Base-by-base conservation (phyloP, 92 coral and sea anemone genomes). In the Anthopleura xanthogrammica region DNA sequence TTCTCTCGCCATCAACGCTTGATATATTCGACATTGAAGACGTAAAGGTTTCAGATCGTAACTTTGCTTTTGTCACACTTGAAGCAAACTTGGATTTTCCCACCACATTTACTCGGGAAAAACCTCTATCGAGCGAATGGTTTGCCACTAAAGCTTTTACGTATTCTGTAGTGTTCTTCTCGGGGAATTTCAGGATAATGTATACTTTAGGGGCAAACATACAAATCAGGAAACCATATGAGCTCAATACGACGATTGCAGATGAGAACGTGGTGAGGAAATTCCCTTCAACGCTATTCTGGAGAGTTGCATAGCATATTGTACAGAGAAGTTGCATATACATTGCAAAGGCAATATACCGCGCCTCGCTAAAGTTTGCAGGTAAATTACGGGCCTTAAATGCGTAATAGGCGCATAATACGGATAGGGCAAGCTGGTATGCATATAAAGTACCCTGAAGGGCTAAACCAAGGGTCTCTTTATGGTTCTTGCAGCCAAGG, bases 301-400 rank as follows among this genome's bases (percentile, higher is more conserved):
- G 88, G 41, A 85, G 57, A 17, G 88, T 78, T 40, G 88, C 88
- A 77, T 85, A 85, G 79, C 88, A 85, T 7, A 85, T 85, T 42
- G 83, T 65, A 42, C 92, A 86, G 3, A 86, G 17, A 7, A 93
- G 91, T 52, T 90, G 94, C 79, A 93, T 86, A 55, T 90, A 93
- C 97, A 93, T 90, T 20, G 86, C 93, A 24, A 93, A 93, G 55
- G 92, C 91, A 29, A 93, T 88, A 41, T 87, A 93, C 19, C 85
- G 86, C 17, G 97, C 93, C 64, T 93, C 97, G 86, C 90, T 93
- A 65, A 93, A 93, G 77, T 89, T 93, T 7, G 89, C 83, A 3
- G 97, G 97, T 7, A 93, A 79, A 23, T 91, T 90, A 74, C 97
- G 87, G 3, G 97, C 97, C 83, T 85, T 93, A 79, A 93, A 93